Conservation (phyloP, 2,797 vertebrate genomes). For the Microhierax caerulescens region DNA sequence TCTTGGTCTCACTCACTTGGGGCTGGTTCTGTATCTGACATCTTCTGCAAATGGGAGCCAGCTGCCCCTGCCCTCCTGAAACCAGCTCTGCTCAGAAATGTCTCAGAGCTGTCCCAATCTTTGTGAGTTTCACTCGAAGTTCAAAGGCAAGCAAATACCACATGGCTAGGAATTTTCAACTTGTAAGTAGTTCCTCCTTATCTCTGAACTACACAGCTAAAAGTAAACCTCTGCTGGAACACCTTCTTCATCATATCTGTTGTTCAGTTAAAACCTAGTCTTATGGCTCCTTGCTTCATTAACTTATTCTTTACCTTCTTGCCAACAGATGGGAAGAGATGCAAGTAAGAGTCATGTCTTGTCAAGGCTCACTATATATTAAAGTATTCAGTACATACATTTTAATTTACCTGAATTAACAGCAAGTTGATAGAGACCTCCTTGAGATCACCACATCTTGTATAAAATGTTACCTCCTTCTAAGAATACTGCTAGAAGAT, state of each 20-base stretch:
- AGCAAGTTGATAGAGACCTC: not conserved
- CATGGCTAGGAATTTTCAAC: rapidly evolving
- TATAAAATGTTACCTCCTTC: not conserved
- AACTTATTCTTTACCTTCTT: not conserved
- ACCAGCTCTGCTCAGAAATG: not conserved
- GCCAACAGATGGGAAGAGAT: not conserved
- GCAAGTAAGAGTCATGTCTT: not conserved
- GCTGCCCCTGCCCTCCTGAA: not conserved
- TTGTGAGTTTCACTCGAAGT: not conserved
- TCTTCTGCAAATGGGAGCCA: not conserved
- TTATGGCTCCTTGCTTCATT: not conserved
- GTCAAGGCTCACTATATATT: not conserved
- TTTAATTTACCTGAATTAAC: not conserved
- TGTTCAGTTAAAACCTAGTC: not conserved
- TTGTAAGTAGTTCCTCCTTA: not conserved
- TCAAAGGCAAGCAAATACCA: not conserved
- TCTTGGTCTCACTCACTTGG: not conserved
- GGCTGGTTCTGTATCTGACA: not conserved
- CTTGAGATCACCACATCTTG: not conserved
- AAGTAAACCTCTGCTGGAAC: not conserved
- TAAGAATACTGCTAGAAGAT: not conserved
- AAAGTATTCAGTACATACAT: not conserved
- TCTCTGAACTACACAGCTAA: not conserved
- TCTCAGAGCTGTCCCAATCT: not conserved
- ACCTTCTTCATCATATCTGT: not conserved